A percentile compares a stretch with the other conserved stretches of the same genome.
phyloP scores from a whole-genome alignment of 1,140 invertebrate species.

The Bombus fervidus region DNA sequence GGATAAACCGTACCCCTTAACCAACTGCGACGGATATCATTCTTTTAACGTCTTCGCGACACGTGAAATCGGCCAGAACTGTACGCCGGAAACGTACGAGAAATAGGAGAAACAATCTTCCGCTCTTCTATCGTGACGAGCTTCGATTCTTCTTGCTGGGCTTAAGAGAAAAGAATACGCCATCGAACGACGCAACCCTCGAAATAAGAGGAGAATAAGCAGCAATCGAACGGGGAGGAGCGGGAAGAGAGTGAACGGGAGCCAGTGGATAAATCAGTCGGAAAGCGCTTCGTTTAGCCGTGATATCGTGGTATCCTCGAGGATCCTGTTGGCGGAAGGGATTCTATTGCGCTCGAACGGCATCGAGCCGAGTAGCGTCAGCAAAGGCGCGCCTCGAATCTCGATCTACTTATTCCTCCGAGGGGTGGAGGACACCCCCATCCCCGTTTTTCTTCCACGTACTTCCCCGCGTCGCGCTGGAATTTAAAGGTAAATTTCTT shows the following conservation, averaged over 20 bases:
- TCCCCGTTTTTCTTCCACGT: slow-evolving; percentile 35
- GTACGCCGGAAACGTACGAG: background rate
- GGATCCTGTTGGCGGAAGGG: slow-evolving; percentile 68
- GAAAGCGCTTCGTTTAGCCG: slow-evolving; percentile 70
- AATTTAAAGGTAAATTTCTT: slow-evolving; percentile 71
- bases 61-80: slow-evolving; percentile 15
- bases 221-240: background rate
- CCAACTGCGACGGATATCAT: background rate
- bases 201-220: slow-evolving; percentile 27
- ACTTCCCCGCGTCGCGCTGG: slow-evolving; percentile 54
- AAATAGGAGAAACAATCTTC: background rate
- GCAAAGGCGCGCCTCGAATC: slow-evolving; percentile 68
- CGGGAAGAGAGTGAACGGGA: slow-evolving; percentile 9
- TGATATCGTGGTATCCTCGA: slow-evolving; percentile 67
- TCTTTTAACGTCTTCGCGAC: slow-evolving; percentile 32
- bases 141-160: slow-evolving; percentile 6
- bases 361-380: slow-evolving; percentile 66
- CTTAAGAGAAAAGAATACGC: slow-evolving; percentile 17
- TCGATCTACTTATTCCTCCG: slow-evolving; percentile 67
- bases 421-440: slow-evolving; percentile 46
- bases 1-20: slow-evolving; percentile 2
- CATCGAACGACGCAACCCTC: slow-evolving; percentile 2
- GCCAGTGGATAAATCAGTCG: slow-evolving; percentile 69
- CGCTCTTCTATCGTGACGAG: background rate
- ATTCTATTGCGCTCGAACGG: slow-evolving; percentile 70